Percentiles rank a stretch among this genome's conserved stretches.
phyloP scores from a whole-genome alignment of 2,113 vertebrate genomes.

The Pogonocichla stellata region DNA sequence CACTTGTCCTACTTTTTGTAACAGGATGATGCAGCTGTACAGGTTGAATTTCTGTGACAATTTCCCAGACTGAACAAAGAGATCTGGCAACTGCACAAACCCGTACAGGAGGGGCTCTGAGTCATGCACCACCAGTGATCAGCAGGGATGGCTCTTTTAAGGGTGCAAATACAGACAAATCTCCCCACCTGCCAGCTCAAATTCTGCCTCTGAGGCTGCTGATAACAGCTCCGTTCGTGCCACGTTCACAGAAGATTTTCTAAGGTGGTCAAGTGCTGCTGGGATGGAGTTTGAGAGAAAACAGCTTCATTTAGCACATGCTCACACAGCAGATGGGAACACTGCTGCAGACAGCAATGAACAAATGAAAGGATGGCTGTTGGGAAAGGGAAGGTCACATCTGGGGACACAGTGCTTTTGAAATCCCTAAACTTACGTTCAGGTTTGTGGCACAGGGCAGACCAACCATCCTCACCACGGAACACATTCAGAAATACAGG shows the following conservation, averaged over 20 bases:
- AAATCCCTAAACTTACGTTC: not conserved
- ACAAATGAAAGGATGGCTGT: not conserved
- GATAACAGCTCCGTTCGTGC: not conserved
- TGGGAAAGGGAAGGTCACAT: not conserved
- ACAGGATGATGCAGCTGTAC: not conserved
- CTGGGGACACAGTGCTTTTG: not conserved
- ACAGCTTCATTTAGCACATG: not conserved
- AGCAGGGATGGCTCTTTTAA: not conserved
- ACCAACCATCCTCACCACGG: not conserved
- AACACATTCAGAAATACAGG: accelerated
- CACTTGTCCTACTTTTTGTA: not conserved
- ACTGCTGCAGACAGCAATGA: not conserved
- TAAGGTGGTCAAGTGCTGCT: not conserved
- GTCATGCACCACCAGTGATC: not conserved
- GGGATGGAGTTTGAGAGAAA: not conserved
- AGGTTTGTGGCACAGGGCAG: not conserved
- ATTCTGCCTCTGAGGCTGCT: not conserved
- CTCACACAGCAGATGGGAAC: not conserved
- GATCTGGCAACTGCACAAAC: not conserved
- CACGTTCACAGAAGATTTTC: not conserved
- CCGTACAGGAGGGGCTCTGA: not conserved
- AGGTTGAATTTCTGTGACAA: not conserved
- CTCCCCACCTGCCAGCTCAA: not conserved
- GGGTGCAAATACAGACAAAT: not conserved
- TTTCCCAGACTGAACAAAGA: not conserved